These are phyloP conservation scores for Phainopepla nitens DNA, from an alignment of 2,113 vertebrate species.

Conservation along the genomic window DNA sequence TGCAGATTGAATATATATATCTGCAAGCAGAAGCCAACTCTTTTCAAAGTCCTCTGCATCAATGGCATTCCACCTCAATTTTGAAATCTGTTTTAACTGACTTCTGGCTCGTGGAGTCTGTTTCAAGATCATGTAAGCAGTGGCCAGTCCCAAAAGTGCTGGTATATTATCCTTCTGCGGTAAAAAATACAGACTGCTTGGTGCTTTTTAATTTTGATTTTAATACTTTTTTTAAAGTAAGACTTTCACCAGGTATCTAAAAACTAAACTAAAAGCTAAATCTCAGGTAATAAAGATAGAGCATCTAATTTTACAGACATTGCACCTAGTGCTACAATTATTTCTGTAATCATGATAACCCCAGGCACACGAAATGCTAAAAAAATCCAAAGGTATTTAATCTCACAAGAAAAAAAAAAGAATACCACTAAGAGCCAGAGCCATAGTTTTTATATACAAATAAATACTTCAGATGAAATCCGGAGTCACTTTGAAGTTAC, in stretches of 20 bases:
- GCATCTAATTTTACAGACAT: neutral
- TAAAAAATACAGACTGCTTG: neutral
- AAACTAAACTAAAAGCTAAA: neutral
- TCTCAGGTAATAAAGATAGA: neutral
- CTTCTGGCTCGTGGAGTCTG: slow-evolving; percentile 92
- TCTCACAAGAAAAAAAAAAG: neutral
- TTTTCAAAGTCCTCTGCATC: slow-evolving; percentile 98
- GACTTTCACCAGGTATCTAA: neutral
- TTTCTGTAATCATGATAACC: neutral
- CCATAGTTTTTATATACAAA: neutral
- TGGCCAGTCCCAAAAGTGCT: slow-evolving; percentile 94
- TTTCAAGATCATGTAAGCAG: slow-evolving; percentile 95
- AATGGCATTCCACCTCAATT: slow-evolving; percentile 93
- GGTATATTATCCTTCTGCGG: slow-evolving; percentile 92
- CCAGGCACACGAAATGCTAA: neutral
- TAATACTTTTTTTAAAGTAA: neutral
- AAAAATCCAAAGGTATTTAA: neutral
- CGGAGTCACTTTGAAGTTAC: neutral
- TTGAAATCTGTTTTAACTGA: slow-evolving; percentile 92
- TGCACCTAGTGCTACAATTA: neutral
- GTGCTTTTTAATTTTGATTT: neutral
- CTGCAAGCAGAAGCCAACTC: slow-evolving; percentile 94
- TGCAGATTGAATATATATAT: slow-evolving; percentile 96
- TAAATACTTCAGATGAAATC: neutral
- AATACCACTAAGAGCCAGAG: neutral